Conservation (phyloP, 1,140 invertebrate genomes). For the Mamestra configurata region DNA sequence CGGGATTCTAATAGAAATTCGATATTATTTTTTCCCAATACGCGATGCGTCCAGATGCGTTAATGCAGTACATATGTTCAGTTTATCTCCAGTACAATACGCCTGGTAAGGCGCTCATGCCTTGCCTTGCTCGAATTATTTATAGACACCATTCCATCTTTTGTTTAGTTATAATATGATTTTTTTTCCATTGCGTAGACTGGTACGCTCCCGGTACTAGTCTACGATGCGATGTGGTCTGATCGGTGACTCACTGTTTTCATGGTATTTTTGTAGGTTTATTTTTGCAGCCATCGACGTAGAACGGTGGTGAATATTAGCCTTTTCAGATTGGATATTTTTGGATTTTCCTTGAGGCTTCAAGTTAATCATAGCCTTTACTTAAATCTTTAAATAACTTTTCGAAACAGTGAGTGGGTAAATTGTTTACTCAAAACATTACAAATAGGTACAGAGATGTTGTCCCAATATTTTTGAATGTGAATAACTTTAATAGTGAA, state of each 20-base stretch:
- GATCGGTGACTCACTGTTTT: slow-evolving; percentile 16
- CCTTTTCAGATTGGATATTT: not conserved
- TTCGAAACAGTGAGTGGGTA: not conserved
- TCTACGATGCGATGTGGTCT: not conserved
- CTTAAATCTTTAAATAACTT: no score
- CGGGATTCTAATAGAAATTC: slow-evolving; percentile 61
- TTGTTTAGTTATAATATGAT: slow-evolving; percentile 49
- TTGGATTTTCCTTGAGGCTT: not conserved
- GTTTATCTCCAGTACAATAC: slow-evolving; percentile 66
- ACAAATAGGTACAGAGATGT: not conserved
- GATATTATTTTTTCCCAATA: slow-evolving; percentile 66
- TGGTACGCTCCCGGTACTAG: not conserved
- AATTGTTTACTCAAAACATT: not conserved
- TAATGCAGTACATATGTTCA: slow-evolving; percentile 71
- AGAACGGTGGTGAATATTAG: not conserved
- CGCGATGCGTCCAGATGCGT: slow-evolving; percentile 60
- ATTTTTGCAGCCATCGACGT: not conserved
- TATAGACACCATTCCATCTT: slow-evolving; percentile 59
- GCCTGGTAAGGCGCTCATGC: slow-evolving; percentile 53
- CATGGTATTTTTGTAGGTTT: not conserved
- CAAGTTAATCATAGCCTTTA: no score
- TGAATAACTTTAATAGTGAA: no score
- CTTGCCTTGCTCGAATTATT: slow-evolving; percentile 61
- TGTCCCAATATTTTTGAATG: no score
- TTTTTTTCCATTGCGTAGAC: slow-evolving; percentile 39